Evolutionary conservation across 2,888 invertebrate genomes (phyloP).

Genomic region (Drosophila pseudotalamancana): DNA sequence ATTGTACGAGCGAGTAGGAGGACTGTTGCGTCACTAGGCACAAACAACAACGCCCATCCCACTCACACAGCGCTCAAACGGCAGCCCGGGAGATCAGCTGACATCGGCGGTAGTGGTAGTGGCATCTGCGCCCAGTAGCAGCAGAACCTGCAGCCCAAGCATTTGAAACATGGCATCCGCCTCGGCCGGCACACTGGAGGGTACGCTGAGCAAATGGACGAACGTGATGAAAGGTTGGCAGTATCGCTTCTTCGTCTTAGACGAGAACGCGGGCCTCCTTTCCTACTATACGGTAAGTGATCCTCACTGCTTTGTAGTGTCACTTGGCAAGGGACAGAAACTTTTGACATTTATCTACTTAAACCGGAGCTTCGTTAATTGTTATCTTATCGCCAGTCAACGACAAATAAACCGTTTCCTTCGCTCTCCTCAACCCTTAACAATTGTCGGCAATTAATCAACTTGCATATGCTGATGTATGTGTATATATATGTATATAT

Average conservation of each 20-base stretch:
- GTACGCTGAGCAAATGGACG: slow-evolving; percentile 84
- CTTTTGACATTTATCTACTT: slow-evolving; percentile 33
- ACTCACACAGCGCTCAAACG: slow-evolving; percentile 6
- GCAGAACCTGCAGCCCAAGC: slow-evolving; percentile 6
- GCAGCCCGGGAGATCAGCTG: slow-evolving; percentile 46
- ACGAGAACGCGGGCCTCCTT: slow-evolving; percentile 97
- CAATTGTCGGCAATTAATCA: slow-evolving; percentile 37
- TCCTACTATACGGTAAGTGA: slow-evolving; percentile 98
- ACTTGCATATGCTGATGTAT: slow-evolving; percentile 8
- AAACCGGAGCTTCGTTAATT: slow-evolving; percentile 24
- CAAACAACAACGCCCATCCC: slow-evolving; percentile 12
- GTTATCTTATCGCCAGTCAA: slow-evolving; percentile 47
- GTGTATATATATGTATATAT: background rate
- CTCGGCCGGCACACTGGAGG: slow-evolving; percentile 80
- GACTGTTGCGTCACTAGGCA: slow-evolving; percentile 42
- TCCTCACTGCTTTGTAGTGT: slow-evolving; percentile 7
- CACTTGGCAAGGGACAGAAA: too few species aligned
- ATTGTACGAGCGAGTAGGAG: slow-evolving; percentile 35
- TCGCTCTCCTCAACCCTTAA: slow-evolving; percentile 3
- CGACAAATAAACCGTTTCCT: slow-evolving; percentile 12
- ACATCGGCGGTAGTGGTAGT: slow-evolving; percentile 28
- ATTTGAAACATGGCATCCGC: slow-evolving; percentile 44
- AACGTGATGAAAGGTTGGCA: slow-evolving; percentile 93
- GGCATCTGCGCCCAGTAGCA: slow-evolving; percentile 1
- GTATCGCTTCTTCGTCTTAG: slow-evolving; percentile 99